These are phyloP conservation scores for Pteruthius melanotis DNA, from an alignment of 2,113 vertebrate genomes.

Conservation along the genomic window DNA sequence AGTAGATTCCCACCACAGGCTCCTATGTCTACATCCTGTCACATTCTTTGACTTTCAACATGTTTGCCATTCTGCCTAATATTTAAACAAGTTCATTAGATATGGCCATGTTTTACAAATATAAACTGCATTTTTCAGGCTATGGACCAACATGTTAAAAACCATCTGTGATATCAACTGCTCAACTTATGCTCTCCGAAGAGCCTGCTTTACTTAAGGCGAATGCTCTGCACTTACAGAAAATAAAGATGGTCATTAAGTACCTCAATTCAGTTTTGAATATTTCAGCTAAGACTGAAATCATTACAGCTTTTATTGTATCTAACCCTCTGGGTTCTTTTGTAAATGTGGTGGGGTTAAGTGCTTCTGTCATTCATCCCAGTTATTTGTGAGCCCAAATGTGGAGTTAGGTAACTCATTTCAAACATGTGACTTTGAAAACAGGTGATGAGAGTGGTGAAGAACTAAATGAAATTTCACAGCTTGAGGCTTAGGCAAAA, in stretches of 20 bases:
- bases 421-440: background rate
- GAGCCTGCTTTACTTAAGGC: background rate
- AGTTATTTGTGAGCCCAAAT: background rate
- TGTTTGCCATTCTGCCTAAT: background rate
- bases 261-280: background rate
- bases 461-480: background rate
- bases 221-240: background rate
- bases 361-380: background rate
- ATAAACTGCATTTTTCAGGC: conserved; percentile 34
- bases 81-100: conserved; percentile 30
- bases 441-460: background rate
- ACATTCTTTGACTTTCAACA: background rate
- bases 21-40: background rate
- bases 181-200: conserved; percentile 18
- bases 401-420: background rate
- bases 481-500: background rate
- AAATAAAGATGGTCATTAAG: background rate
- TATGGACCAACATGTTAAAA: conserved; percentile 53
- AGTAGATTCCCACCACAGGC: background rate
- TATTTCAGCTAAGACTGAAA: background rate
- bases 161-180: conserved; percentile 49
- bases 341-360: background rate
- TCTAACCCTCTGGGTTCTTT: background rate
- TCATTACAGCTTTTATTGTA: background rate
- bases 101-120: background rate